These are phyloP conservation scores for Dendrolimus punctatus DNA, from an alignment of 1,140 invertebrate species.

Conservation along the genomic window DNA sequence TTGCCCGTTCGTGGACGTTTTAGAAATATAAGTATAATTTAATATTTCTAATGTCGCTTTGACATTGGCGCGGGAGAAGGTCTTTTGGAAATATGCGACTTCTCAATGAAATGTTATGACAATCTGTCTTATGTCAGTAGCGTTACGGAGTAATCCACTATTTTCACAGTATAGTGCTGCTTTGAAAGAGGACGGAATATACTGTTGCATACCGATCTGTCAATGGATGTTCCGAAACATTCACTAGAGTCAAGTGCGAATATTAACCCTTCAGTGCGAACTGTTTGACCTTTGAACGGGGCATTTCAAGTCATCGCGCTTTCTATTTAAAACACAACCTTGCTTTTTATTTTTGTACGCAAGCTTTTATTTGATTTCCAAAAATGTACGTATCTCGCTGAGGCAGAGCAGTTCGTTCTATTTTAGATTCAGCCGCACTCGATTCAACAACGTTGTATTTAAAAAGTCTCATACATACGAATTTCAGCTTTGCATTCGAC, in stretches of 20 bases:
- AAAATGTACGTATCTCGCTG: constrained; percentile 62
- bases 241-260: constrained; percentile 9
- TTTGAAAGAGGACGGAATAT: too few species aligned
- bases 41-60: not conserved
- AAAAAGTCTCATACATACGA: constrained; percentile 25
- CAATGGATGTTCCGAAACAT: constrained; percentile 4
- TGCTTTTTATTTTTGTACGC: constrained; percentile 49
- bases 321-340: constrained; percentile 46
- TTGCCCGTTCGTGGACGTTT: constrained; percentile 4
- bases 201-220: constrained; percentile 3
- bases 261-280: constrained; percentile 18
- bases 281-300: constrained; percentile 31
- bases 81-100: not conserved
- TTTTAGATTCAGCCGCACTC: constrained; percentile 41
- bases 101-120: constrained; percentile 5
- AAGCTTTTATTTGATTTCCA: constrained; percentile 63
- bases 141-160: too few species aligned
- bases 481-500: constrained; percentile 28
- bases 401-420: constrained; percentile 45
- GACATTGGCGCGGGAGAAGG: not conserved
- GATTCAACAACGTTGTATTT: constrained; percentile 45
- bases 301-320: constrained; percentile 12
- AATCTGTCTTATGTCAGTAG: not conserved
- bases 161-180: too few species aligned
- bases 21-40: not conserved